Evolutionary conservation across 1,140 invertebrate species (phyloP).

Genomic region (Geopemphigus sp.): DNA sequence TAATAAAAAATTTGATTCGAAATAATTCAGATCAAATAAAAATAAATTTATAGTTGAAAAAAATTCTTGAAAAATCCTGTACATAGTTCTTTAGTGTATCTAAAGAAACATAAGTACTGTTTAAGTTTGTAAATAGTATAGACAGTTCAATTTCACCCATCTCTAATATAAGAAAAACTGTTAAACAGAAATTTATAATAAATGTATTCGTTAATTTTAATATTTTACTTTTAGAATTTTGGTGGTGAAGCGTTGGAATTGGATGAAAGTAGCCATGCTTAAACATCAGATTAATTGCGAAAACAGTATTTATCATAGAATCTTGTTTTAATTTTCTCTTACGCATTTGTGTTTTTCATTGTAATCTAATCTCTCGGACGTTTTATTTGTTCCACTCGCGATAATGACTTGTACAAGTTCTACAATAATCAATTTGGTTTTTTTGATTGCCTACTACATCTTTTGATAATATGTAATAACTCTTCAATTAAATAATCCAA

Average conservation of each 20-base stretch:
- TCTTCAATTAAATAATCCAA: slow-evolving; percentile 30
- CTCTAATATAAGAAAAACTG: no score
- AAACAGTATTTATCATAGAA: slow-evolving; percentile 49
- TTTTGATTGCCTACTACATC: slow-evolving; percentile 46
- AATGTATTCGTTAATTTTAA: no score
- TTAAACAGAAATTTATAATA: no score
- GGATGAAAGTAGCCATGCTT: slow-evolving; percentile 35
- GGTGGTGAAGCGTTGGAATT: slow-evolving; percentile 44
- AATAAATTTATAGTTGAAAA: no score
- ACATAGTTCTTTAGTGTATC: no score
- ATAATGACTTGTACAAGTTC: slow-evolving; percentile 38
- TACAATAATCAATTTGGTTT: slow-evolving; percentile 46
- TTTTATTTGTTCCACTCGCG: slow-evolving; percentile 48
- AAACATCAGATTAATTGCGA: slow-evolving; percentile 33
- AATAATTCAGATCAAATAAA: no score
- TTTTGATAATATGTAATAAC: slow-evolving; percentile 46
- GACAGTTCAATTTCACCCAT: no score
- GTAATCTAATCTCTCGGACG: slow-evolving; percentile 47
- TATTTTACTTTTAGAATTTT: slow-evolving; percentile 32
- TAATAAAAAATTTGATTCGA: no score
- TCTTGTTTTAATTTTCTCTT: slow-evolving; percentile 49
- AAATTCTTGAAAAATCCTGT: no score
- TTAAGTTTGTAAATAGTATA: no score
- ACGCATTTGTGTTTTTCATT: slow-evolving; percentile 49
- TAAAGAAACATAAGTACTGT: no score